Percentiles rank a stretch among this genome's conserved stretches.
These are phyloP conservation scores for Eumacrocentrus americanus DNA, from an alignment of 2,888 invertebrate genomes.

Conservation along the genomic window DNA sequence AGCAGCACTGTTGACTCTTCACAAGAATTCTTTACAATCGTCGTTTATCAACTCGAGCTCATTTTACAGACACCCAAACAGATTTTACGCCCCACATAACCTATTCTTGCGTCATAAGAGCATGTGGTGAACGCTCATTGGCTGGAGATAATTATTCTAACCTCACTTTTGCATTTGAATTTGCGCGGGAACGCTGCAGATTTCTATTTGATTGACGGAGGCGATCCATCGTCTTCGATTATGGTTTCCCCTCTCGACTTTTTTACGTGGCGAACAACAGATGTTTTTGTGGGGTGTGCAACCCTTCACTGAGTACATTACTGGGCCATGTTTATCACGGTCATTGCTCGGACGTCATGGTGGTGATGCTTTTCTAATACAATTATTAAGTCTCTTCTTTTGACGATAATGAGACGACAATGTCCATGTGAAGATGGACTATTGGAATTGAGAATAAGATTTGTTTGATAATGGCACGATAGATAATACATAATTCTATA, in stretches of 20 bases:
- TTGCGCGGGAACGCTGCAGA: neutral
- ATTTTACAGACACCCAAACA: no score
- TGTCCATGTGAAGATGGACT: conserved; percentile 14
- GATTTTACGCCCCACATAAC: no score
- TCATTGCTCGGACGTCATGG: conserved; percentile 15
- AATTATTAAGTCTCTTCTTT: conserved; percentile 17
- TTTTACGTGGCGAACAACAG: conserved; percentile 9
- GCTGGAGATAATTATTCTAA: conserved; percentile 8
- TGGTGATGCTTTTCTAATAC: conserved; percentile 20
- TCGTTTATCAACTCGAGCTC: no score
- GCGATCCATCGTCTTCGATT: neutral
- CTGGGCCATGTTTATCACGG: conserved; percentile 34
- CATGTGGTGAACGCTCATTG: conserved; percentile 13
- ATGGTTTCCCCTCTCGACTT: neutral
- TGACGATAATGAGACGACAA: conserved; percentile 13
- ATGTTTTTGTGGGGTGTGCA: conserved; percentile 9
- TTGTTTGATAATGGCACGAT: no score
- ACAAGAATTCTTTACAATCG: no score
- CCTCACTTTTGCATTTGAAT: no score
- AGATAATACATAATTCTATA: neutral
- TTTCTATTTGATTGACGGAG: neutral
- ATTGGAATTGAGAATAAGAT: no score
- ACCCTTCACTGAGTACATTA: neutral
- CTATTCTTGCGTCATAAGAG: neutral
- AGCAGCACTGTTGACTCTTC: no score